A percentile compares a stretch with the other conserved stretches of the same genome.
Conservation (phyloP, 2,888 invertebrate genomes). For the Phorcus lineatus region DNA sequence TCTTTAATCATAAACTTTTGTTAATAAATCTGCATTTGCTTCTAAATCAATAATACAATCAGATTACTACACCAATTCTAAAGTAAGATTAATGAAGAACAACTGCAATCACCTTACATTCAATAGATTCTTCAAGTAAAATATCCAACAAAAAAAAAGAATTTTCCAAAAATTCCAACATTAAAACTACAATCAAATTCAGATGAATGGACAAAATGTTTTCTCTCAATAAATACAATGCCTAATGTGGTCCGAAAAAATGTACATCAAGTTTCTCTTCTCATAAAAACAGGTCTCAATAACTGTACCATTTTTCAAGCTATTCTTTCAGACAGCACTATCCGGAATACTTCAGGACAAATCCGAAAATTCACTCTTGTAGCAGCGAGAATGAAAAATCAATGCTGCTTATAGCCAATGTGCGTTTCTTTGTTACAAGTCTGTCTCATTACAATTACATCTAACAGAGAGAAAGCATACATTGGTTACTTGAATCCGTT, state of each 20-base stretch:
- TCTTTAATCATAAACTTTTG: background rate
- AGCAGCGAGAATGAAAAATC: constrained; percentile 10
- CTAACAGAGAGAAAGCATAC: background rate
- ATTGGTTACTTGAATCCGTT: background rate
- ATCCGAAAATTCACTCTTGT: background rate
- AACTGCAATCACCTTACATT: background rate
- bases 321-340: too few species aligned
- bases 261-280: too few species aligned
- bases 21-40: background rate
- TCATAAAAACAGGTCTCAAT: too few species aligned
- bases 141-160: too few species aligned
- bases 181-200: too few species aligned
- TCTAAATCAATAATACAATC: background rate
- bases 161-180: too few species aligned
- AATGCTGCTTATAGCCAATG: constrained; percentile 2
- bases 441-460: background rate
- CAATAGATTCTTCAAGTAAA: too few species aligned
- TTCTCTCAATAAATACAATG: too few species aligned
- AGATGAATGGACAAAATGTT: too few species aligned
- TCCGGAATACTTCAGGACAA: background rate
- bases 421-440: constrained; percentile 20
- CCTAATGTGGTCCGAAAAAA: too few species aligned
- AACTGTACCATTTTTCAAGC: too few species aligned
- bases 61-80: background rate
- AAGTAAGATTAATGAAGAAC: background rate